Evolutionary conservation across 2,797 vertebrate genomes (phyloP).

Genomic region (Rhinatrema bivittatum): DNA sequence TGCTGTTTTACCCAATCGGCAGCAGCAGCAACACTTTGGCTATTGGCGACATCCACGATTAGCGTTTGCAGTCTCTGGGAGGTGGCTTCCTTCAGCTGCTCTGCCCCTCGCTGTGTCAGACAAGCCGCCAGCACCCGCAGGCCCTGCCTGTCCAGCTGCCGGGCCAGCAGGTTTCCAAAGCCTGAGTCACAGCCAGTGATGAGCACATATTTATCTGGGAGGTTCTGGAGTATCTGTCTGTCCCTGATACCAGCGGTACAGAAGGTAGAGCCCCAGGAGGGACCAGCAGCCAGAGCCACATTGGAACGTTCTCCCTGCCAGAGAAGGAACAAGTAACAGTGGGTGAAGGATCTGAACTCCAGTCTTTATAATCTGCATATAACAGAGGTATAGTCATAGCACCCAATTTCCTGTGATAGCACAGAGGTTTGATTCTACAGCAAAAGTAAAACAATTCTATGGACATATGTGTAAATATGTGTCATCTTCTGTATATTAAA

Average conservation of each 20-base stretch:
- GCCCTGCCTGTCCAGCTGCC: slow-evolving; percentile 59
- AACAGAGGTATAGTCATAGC: too few species aligned
- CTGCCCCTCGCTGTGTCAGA: slow-evolving; percentile 59
- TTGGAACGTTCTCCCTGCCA: not conserved
- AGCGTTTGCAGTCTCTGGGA: slow-evolving; percentile 38
- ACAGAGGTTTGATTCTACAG: too few species aligned
- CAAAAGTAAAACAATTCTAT: too few species aligned
- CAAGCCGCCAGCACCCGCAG: slow-evolving; percentile 71
- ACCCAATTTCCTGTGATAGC: too few species aligned
- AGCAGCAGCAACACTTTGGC: slow-evolving; percentile 25
- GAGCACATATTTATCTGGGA: slow-evolving; percentile 38
- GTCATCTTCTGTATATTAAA: too few species aligned
- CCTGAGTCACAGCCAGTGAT: slow-evolving; percentile 38
- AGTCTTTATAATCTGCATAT: too few species aligned
- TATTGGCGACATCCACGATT: slow-evolving; percentile 38
- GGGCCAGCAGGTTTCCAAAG: slow-evolving; percentile 76
- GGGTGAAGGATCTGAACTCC: too few species aligned
- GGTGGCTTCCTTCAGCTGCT: slow-evolving; percentile 22
- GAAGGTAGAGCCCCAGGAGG: slow-evolving; percentile 9
- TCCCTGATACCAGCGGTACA: slow-evolving; percentile 20
- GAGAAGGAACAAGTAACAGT: not conserved
- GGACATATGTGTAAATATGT: too few species aligned
- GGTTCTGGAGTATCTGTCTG: slow-evolving; percentile 20
- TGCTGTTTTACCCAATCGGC: slow-evolving; percentile 13
- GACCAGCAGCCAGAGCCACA: slow-evolving; percentile 17